Conservation (phyloP, 1,140 invertebrate genomes). For the Propsilocerus akamusi region DNA sequence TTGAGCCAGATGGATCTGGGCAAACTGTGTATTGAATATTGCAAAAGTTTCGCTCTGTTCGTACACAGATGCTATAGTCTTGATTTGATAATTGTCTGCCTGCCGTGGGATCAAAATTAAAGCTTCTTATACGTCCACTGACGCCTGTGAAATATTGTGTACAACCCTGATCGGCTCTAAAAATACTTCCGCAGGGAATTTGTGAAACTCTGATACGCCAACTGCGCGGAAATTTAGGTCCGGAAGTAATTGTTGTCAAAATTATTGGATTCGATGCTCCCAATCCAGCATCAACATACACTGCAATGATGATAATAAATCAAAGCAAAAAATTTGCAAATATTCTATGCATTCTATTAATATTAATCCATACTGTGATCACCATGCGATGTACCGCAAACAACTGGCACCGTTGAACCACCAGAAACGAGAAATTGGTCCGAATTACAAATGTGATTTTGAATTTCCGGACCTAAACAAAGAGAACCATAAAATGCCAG, state of each 20-base stretch:
- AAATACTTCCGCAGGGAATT: conserved; percentile 53
- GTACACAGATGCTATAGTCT: conserved; percentile 70
- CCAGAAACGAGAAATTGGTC: conserved; percentile 73
- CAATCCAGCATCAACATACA: conserved; percentile 64
- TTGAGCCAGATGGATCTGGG: conserved; percentile 35
- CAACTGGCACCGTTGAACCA: conserved; percentile 54
- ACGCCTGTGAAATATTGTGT: conserved; percentile 61
- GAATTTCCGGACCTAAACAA: conserved; percentile 39
- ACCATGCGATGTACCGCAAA: conserved; percentile 64
- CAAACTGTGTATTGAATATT: conserved; percentile 67
- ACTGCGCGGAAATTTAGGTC: conserved; percentile 44
- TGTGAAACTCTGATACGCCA: conserved; percentile 69
- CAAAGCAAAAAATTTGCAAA: neutral
- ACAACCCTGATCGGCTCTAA: conserved; percentile 60
- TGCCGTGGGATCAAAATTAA: conserved; percentile 55
- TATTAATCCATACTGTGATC: conserved; percentile 51
- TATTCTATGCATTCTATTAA: neutral
- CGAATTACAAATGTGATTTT: conserved; percentile 59
- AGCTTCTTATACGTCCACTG: conserved; percentile 57
- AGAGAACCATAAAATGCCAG: neutral
- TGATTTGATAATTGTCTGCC: conserved; percentile 76
- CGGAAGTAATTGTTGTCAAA: conserved; percentile 59
- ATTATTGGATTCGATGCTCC: conserved; percentile 54
- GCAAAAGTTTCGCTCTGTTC: conserved; percentile 74
- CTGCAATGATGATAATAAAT: conserved; percentile 29